These are phyloP conservation scores for Drosophila setifemur DNA, from an alignment of 1,140 invertebrate species.

Conservation along the genomic window DNA sequence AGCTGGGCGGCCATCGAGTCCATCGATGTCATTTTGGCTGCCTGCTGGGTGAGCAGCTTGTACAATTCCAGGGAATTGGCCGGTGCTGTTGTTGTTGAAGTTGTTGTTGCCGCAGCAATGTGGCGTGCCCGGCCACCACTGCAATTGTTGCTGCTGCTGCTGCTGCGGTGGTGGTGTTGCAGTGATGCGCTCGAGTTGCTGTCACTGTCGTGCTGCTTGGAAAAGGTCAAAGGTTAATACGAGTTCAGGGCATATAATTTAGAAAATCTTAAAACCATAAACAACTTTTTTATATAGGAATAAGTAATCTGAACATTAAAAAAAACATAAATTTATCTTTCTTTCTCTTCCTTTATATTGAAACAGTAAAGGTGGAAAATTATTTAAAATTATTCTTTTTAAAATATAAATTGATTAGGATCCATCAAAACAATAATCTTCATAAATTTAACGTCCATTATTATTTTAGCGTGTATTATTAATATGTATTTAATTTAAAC, in stretches of 20 bases:
- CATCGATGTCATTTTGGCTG: constrained; percentile 81
- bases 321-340: too few relatives aligned
- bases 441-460: too few relatives aligned
- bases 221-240: constrained; percentile 33
- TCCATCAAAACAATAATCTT: too few relatives aligned
- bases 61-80: constrained; percentile 56
- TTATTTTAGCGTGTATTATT: too few relatives aligned
- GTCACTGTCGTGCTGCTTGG: constrained; percentile 71
- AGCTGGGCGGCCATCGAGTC: constrained; percentile 81
- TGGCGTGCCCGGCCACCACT: constrained; percentile 33
- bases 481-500: too few relatives aligned
- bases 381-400: too few relatives aligned
- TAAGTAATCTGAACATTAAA: too few relatives aligned
- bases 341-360: too few relatives aligned
- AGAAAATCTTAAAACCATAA: neutral
- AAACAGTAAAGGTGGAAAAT: too few relatives aligned
- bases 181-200: constrained; percentile 73
- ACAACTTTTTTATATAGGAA: neutral
- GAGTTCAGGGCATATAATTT: constrained; percentile 3
- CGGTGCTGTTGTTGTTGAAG: constrained; percentile 9
- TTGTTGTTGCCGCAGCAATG: constrained; percentile 15
- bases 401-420: too few relatives aligned
- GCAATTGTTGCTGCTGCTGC: constrained; percentile 22
- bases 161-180: constrained; percentile 41
- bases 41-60: constrained; percentile 64